Evolutionary conservation across 2,113 vertebrate species (phyloP).

Genomic region (Colius striatus): DNA sequence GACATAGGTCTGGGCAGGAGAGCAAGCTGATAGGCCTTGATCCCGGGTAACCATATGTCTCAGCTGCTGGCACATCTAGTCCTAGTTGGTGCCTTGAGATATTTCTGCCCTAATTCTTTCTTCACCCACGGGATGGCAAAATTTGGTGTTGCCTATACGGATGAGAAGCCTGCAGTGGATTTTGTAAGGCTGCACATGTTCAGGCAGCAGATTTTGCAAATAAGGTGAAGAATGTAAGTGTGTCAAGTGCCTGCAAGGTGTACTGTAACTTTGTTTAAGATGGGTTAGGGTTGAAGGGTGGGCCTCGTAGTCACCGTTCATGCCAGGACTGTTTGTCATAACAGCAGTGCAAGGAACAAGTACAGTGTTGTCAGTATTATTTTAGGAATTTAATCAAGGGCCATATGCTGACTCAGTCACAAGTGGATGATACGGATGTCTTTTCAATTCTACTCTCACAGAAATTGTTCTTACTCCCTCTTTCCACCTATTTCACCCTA

Average conservation of each 20-base stretch:
- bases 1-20: neutral
- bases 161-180: neutral
- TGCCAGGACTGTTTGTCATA: conserved; percentile 40
- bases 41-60: neutral
- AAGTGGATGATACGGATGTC: neutral
- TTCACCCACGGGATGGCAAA: neutral
- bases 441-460: neutral
- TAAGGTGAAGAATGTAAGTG: neutral
- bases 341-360: neutral
- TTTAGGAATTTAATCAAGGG: conserved; percentile 53
- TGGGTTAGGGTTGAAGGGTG: neutral
- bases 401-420: conserved; percentile 37
- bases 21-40: fast-evolving
- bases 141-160: neutral
- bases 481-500: neutral
- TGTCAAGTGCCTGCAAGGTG: conserved; percentile 22
- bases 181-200: neutral
- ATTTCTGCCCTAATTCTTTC: neutral
- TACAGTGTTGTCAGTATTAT: conserved; percentile 21
- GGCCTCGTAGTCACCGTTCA: neutral
- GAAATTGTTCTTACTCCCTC: neutral
- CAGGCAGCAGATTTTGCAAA: conserved; percentile 24
- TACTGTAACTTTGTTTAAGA: neutral
- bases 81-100: neutral
- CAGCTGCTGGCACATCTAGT: neutral